These are phyloP conservation scores for Latrodectus geometricus DNA, from an alignment of 1,140 invertebrate genomes.

Conservation along the genomic window DNA sequence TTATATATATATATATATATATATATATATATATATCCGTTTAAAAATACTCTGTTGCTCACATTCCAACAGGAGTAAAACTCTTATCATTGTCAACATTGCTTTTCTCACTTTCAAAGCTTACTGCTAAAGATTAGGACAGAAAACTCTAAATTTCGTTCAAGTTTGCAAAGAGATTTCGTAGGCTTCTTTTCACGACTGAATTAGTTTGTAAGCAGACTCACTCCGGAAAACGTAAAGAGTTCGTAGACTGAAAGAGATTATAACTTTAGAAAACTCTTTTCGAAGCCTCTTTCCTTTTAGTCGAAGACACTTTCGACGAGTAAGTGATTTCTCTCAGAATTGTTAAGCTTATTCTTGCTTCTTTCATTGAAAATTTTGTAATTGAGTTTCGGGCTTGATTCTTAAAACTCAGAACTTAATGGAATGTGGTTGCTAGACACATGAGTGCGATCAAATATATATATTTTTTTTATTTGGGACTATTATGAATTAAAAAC, in stretches of 20 bases:
- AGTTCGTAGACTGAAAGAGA: slow-evolving; percentile 3
- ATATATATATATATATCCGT: too few species aligned
- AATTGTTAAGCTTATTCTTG: slow-evolving; percentile 30
- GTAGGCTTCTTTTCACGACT: neutral
- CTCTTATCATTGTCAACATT: neutral
- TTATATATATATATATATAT: too few species aligned
- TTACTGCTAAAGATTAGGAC: neutral
- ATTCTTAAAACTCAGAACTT: too few species aligned
- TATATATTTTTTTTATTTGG: too few species aligned
- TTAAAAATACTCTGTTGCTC: too few species aligned
- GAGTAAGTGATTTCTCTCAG: neutral
- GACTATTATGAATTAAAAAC: too few species aligned
- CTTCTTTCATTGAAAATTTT: slow-evolving; percentile 14
- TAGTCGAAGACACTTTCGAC: neutral
- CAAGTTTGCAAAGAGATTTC: neutral
- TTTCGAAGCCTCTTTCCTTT: slow-evolving; percentile 17
- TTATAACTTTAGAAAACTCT: slow-evolving; percentile 45
- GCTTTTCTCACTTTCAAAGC: neutral
- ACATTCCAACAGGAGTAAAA: neutral
- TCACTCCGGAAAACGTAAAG: too few species aligned
- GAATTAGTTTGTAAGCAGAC: slow-evolving; percentile 21
- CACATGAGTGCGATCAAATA: too few species aligned
- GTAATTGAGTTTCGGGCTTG: slow-evolving; percentile 46
- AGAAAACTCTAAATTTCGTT: neutral
- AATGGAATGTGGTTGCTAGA: too few species aligned